Percentiles rank a stretch among this genome's conserved stretches.
Evolutionary conservation across 1,140 invertebrate species (phyloP).

Genomic region (Euwallacea fornicatus): DNA sequence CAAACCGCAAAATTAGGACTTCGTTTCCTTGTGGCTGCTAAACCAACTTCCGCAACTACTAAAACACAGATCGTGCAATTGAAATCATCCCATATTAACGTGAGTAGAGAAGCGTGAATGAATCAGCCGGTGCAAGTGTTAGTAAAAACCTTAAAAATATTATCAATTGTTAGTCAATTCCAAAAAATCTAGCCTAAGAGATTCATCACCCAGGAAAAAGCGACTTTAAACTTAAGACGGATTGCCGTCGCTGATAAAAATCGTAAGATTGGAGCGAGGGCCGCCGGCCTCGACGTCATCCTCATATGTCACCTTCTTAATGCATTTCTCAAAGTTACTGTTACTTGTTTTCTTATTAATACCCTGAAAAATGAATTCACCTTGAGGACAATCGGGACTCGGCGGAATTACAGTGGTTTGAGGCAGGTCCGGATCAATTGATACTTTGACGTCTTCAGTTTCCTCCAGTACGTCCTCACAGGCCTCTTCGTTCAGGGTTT

Average conservation of each 20-base stretch:
- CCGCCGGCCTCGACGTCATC: conserved; percentile 1
- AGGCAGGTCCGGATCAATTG: conserved; percentile 48
- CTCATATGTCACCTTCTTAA: conserved; percentile 42
- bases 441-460: conserved; percentile 48
- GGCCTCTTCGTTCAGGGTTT: conserved; percentile 89
- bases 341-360: conserved; percentile 16
- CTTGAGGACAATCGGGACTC: conserved; percentile 50
- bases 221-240: neutral
- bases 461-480: conserved; percentile 80
- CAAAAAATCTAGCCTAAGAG: neutral
- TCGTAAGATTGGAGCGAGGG: conserved; percentile 15
- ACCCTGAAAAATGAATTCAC: conserved; percentile 44
- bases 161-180: neutral
- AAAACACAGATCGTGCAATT: neutral
- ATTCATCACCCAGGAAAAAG: neutral
- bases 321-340: conserved; percentile 7
- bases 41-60: too few relatives aligned
- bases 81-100: too few relatives aligned
- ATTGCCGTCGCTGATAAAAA: conserved; percentile 9
- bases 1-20: too few relatives aligned
- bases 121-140: neutral
- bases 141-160: neutral
- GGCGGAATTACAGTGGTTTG: conserved; percentile 51
- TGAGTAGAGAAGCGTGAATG: too few relatives aligned
- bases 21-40: too few relatives aligned